Evolutionary conservation across 2,888 invertebrate species (phyloP), one percentile per base, ranked within the genome.

Genomic region (Slavum lentiscoides): DNA sequence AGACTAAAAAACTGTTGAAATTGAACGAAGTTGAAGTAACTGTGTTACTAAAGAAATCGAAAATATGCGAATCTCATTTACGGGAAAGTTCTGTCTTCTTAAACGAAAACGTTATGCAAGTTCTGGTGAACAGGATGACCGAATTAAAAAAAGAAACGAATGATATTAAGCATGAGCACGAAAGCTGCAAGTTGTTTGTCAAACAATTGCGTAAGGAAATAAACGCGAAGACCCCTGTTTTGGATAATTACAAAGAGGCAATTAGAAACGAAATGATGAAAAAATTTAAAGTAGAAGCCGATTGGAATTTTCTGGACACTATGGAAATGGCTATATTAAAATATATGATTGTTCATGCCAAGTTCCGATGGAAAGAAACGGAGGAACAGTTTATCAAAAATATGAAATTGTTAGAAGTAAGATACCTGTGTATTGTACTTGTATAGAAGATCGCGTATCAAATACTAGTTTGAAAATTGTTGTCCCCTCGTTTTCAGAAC

Each of bases 11-110:
- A 86, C 95, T 95, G 86, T 89, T 89, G 82, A 89, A 92, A 85
- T 86, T 96, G 85, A 96, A 96, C 85, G 91, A 94, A 81, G 90
- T 96, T 4, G 90, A 92, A 74, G 89, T 91, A 82, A 90, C 91
- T 5, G 89, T 93, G 0, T 87, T 93, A 11, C 85, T 94, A 37
- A 90, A 90, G 55, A 89, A 93, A 84, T 89, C 91, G 85, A 94
- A 94, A 80, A 80, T 70, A 21, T 85, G 87, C 66, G 85, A 84
- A 13, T 87, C 86, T 84, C 82, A 55, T 75, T 62, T 30, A n/a
- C 73, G 73, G 0, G 39, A 17, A 59, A 62, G 15, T 13, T 62
- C 53, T 17, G n/a, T 73, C 17, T n/a, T 81, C 15, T 39, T 74
- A 17, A 8, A 66, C 59, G 81, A 23, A 21, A 84, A 80, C 23